These are phyloP conservation scores for Palythoa grandis DNA, from an alignment of 92 coral and sea anemone species.

Conservation along the genomic window DNA sequence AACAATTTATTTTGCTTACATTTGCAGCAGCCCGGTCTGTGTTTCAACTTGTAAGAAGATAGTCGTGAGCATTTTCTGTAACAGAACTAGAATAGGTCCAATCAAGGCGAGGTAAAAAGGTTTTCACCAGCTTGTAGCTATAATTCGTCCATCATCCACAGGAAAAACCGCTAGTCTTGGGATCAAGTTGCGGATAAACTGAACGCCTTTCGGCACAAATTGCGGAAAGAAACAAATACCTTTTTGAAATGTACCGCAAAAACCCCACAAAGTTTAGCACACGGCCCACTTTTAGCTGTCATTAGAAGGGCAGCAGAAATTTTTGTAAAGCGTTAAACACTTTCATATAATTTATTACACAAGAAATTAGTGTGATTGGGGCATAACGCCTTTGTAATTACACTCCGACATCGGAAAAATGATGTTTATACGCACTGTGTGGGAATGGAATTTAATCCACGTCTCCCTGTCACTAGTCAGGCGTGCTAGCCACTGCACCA, in stretches of 20 bases:
- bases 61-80: background rate
- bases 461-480: too few species aligned
- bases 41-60: constrained; percentile 71
- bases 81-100: background rate
- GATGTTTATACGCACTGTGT: too few species aligned
- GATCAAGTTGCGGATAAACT: background rate
- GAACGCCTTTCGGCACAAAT: background rate
- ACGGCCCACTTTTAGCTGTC: background rate
- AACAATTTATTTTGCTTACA: background rate
- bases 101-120: background rate
- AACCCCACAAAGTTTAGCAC: background rate
- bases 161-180: background rate
- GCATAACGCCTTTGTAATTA: too few species aligned
- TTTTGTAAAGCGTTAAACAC: too few species aligned
- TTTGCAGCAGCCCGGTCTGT: constrained; percentile 76
- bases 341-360: too few species aligned
- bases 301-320: background rate
- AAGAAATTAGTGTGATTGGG: too few species aligned
- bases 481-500: too few species aligned
- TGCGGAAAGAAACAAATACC: background rate
- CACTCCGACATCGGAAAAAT: too few species aligned
- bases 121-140: background rate
- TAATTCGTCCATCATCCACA: background rate
- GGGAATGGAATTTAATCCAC: too few species aligned
- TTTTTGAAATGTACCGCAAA: background rate